Conservation (phyloP, 2,888 invertebrate genomes). For the Sarcophaga variegata region DNA sequence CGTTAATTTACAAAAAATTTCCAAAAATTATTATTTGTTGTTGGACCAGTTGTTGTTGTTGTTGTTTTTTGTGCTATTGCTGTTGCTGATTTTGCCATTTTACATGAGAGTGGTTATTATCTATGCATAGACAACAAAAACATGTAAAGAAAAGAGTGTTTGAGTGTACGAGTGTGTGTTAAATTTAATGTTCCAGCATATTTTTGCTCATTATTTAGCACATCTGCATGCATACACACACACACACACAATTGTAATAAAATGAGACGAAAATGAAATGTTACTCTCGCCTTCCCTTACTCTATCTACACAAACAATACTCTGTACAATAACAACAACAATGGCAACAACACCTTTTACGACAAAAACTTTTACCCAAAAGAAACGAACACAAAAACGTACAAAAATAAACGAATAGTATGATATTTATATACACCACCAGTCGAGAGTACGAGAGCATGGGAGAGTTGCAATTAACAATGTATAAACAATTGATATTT, state of each 20-base stretch:
- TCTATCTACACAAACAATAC: no score
- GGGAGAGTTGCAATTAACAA: neutral
- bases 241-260: slow-evolving; percentile 53
- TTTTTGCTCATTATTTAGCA: slow-evolving; percentile 66
- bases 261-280: slow-evolving; percentile 39
- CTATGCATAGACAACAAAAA: neutral
- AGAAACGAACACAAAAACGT: neutral
- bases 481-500: neutral
- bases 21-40: slow-evolving; percentile 9
- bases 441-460: neutral
- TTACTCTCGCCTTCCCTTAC: neutral
- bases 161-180: slow-evolving; percentile 21
- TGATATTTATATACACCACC: neutral
- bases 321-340: neutral
- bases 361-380: neutral
- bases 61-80: neutral
- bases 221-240: neutral
- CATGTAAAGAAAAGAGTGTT: neutral
- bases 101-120: slow-evolving; percentile 45
- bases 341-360: neutral
- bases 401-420: neutral
- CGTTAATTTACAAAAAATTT: slow-evolving; percentile 58
- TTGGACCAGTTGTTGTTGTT: slow-evolving; percentile 1
- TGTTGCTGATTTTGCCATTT: neutral
- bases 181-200: slow-evolving; percentile 55